Evolutionary conservation across 2,888 invertebrate genomes (phyloP).

Genomic region (Dynastes hyllus): DNA sequence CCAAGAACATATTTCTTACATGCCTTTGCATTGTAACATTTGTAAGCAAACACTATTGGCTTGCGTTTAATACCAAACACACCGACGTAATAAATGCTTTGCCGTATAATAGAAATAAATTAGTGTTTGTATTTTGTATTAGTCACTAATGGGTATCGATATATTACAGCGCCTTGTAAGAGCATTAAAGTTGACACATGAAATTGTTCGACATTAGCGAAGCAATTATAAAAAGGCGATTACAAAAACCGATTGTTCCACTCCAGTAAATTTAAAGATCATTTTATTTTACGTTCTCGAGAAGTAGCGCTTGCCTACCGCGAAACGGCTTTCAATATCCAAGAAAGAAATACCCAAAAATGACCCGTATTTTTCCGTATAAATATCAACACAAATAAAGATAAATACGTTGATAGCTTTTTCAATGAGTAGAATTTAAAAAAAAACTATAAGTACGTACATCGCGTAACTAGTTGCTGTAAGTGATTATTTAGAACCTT

Average conservation of each 20-base stretch:
- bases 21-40: no score
- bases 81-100: no score
- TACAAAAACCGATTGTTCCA: slow-evolving; percentile 33
- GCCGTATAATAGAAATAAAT: not conserved
- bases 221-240: slow-evolving; percentile 13
- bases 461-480: no score
- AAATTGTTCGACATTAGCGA: slow-evolving; percentile 8
- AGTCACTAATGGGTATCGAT: not conserved
- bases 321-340: not conserved
- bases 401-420: no score
- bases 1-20: no score
- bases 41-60: no score
- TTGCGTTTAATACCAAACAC: no score
- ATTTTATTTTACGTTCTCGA: slow-evolving; percentile 31
- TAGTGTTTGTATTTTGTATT: not conserved
- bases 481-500: no score
- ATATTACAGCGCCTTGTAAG: not conserved
- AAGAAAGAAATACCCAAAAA: not conserved
- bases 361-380: no score
- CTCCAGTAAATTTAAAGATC: slow-evolving; percentile 35
- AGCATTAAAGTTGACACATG: not conserved
- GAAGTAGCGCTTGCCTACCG: slow-evolving; percentile 23
- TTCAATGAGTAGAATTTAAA: no score
- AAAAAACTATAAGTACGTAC: no score
- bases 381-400: no score